Conservation (phyloP, 2,797 vertebrate species). For the Molossus molossus region DNA sequence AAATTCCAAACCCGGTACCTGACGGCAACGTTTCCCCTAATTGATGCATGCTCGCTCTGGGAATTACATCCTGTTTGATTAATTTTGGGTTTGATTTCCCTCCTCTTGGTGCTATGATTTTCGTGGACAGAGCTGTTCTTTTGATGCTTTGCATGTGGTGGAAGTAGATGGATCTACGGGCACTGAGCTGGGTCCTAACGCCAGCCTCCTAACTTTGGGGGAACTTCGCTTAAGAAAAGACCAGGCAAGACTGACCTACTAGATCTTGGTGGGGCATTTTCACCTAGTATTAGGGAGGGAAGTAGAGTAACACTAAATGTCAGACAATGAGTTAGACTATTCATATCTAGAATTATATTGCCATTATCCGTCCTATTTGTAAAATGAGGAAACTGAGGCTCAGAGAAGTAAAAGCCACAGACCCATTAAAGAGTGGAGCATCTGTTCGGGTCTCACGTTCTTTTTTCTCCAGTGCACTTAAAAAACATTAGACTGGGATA, state of each 20-base stretch:
- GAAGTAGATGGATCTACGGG: constrained; percentile 13
- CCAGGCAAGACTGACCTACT: not conserved
- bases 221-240: constrained; percentile 8
- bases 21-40: constrained; percentile 87
- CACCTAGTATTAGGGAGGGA: not conserved
- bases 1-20: constrained; percentile 86
- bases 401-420: constrained; percentile 35
- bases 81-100: constrained; percentile 88
- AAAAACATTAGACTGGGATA: not conserved
- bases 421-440: not conserved
- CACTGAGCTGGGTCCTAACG: constrained; percentile 63
- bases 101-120: constrained; percentile 86
- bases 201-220: not conserved
- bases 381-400: not conserved
- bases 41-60: constrained; percentile 88
- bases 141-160: constrained; percentile 84
- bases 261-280: not conserved
- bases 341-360: not conserved
- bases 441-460: not conserved
- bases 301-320: not conserved
- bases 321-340: not conserved
- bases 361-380: not conserved
- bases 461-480: not conserved
- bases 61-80: constrained; percentile 87
- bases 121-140: constrained; percentile 83